Conservation (phyloP, 2,888 invertebrate species). For the Cephus sareptanus region DNA sequence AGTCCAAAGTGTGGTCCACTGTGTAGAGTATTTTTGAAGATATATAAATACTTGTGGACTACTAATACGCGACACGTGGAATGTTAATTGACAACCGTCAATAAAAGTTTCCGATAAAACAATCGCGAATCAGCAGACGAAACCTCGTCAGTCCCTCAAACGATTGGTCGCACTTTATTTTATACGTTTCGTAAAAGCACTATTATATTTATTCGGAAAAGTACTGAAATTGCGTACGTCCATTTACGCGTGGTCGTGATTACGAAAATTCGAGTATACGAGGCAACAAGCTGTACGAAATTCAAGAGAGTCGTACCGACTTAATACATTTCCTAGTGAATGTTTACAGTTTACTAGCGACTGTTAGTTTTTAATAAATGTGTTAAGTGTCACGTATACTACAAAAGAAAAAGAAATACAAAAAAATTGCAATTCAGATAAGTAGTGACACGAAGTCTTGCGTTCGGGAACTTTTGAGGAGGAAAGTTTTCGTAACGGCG, state of each 20-base stretch:
- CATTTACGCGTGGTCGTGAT: background rate
- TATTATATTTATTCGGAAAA: background rate
- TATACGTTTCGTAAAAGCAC: background rate
- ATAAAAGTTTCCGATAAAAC: background rate
- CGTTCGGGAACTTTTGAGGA: background rate
- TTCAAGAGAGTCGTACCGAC: constrained; percentile 1
- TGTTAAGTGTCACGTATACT: constrained; percentile 21
- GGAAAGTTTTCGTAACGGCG: background rate
- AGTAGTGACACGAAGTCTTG: constrained; percentile 7
- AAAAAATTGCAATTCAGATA: constrained; percentile 9
- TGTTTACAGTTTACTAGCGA: constrained; percentile 24
- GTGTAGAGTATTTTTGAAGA: background rate
- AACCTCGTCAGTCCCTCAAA: background rate
- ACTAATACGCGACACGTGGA: background rate
- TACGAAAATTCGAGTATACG: background rate
- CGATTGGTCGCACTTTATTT: background rate
- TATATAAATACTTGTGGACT: background rate
- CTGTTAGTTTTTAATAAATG: constrained; percentile 19
- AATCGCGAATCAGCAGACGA: background rate
- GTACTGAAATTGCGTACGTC: background rate
- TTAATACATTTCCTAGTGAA: constrained; percentile 20
- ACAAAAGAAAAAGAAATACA: constrained; percentile 10
- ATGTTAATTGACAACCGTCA: too few relatives aligned
- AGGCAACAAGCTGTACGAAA: background rate
- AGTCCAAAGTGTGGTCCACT: background rate